phyloP scores from a whole-genome alignment of 2,888 invertebrate genomes.

The Heliconius cydno region DNA sequence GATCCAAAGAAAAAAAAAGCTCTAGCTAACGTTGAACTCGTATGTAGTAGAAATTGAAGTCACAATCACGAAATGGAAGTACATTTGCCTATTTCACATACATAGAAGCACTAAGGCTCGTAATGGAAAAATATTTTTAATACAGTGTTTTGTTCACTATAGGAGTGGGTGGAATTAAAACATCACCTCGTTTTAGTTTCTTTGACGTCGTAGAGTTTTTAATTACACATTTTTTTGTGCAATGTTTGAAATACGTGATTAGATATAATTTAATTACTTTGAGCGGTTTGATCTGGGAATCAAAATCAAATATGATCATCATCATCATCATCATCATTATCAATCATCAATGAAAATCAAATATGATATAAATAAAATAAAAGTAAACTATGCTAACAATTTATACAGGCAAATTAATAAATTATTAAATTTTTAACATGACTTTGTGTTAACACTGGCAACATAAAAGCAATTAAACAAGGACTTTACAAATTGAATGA shows the following conservation, averaged over 20 bases:
- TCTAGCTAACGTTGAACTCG: not conserved
- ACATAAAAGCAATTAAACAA: too few relatives aligned
- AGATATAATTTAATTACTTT: not conserved
- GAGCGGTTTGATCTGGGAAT: too few relatives aligned
- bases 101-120: slow-evolving; percentile 8
- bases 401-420: too few relatives aligned
- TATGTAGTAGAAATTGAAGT: slow-evolving; percentile 4
- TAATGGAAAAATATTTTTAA: slow-evolving; percentile 32
- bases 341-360: too few relatives aligned
- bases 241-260: not conserved
- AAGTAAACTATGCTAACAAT: too few relatives aligned
- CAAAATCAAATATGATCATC: too few relatives aligned
- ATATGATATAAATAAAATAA: too few relatives aligned
- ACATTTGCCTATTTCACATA: slow-evolving; percentile 17
- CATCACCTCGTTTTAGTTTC: slow-evolving; percentile 18
- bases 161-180: slow-evolving; percentile 27
- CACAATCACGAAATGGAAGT: slow-evolving; percentile 23
- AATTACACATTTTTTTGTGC: slow-evolving; percentile 3
- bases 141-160: slow-evolving; percentile 22
- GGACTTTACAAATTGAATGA: too few relatives aligned
- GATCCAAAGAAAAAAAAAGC: not conserved
- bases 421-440: too few relatives aligned
- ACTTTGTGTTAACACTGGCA: too few relatives aligned
- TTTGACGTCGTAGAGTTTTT: slow-evolving; percentile 28
- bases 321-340: too few relatives aligned